Evolutionary conservation across 2,113 vertebrate species (phyloP), one percentile per base, ranked within the genome.

Genomic region (Dermatemys mawii): DNA sequence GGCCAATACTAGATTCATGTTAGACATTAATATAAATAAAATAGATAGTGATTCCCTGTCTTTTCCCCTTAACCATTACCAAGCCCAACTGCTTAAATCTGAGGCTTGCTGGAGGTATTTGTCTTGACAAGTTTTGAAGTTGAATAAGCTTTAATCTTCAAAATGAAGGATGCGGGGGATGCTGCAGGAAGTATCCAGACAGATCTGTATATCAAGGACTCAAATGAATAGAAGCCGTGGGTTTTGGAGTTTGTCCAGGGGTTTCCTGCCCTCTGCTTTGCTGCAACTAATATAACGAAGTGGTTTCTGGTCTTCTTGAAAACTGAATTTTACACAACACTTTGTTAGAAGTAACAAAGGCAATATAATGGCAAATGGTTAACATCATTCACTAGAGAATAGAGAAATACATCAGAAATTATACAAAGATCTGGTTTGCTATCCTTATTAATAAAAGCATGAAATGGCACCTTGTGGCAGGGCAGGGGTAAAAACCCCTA

Each of bases 211-310:
- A 53, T 79, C 83, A 51, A 8, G 81, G 79, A 49, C 76, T 83
- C 38, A 94, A 44, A 91, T 49, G 11, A 94, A 79, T 16, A 89
- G 35, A 8, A 84, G 76, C 60, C 81, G 87, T 60, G 55, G 94
- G 78, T 5, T 70, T 79, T 83, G 92, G 26, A 27, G 10, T 76
- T 84, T 94, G 70, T 63, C 85, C 29, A 55, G 93, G 78, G 5
- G 60, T 83, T 94, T 95, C 85, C 78, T 95, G 32, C 80, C 89
- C 63, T 93, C 53, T 82, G 90, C 93, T 4, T 90, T 67, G 53
- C 24, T 67, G 85, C 53, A 89, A 90, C 75, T 92, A 95, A 92
- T 63, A 87, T 87, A 96, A 95, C 78, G 82, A 87, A 19, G 90
- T 32, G 78, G 81, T 38, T 88, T 87, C 81, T 5, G 4, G 49